A percentile compares a stretch with the other conserved stretches of the same genome.
These are phyloP conservation scores for Branchinecta lynchi DNA, from an alignment of 1,140 invertebrate species.

Conservation along the genomic window DNA sequence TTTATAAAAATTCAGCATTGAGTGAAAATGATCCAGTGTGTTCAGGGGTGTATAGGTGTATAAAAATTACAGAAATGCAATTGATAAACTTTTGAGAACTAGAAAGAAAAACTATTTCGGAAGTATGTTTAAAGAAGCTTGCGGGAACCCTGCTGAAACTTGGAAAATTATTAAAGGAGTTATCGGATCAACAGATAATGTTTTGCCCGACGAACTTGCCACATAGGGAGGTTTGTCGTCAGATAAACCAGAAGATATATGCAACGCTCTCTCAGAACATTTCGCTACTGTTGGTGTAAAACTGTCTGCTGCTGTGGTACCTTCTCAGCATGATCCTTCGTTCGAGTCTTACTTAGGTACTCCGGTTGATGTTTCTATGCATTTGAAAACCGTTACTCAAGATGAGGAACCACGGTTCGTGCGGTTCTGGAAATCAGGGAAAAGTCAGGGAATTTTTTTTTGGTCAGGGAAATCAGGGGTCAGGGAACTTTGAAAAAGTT, in stretches of 20 bases:
- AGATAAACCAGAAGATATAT: slow-evolving; percentile 2
- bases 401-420: neutral
- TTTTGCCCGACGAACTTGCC: slow-evolving; percentile 5
- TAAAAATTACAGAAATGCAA: slow-evolving; percentile 2
- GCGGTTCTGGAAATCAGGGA: too few relatives aligned
- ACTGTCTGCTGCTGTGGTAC: neutral
- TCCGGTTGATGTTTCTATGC: slow-evolving; percentile 1
- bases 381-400: slow-evolving; percentile 1
- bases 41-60: slow-evolving; percentile 3
- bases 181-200: neutral
- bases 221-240: slow-evolving; percentile 8
- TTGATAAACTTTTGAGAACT: slow-evolving; percentile 7
- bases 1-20: neutral
- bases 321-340: slow-evolving; percentile 4
- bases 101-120: neutral
- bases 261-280: slow-evolving; percentile 5
- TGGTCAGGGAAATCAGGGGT: too few relatives aligned
- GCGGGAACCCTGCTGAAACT: neutral
- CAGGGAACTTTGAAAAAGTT: too few relatives aligned
- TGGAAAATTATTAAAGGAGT: slow-evolving; percentile 1
- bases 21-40: slow-evolving; percentile 1
- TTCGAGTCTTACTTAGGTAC: neutral
- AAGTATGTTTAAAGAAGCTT: slow-evolving; percentile 2
- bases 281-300: slow-evolving; percentile 9
- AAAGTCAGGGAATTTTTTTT: too few relatives aligned